These are phyloP conservation scores for Rhincodon typus DNA, from an alignment of 2,797 vertebrate genomes.

Conservation along the genomic window DNA sequence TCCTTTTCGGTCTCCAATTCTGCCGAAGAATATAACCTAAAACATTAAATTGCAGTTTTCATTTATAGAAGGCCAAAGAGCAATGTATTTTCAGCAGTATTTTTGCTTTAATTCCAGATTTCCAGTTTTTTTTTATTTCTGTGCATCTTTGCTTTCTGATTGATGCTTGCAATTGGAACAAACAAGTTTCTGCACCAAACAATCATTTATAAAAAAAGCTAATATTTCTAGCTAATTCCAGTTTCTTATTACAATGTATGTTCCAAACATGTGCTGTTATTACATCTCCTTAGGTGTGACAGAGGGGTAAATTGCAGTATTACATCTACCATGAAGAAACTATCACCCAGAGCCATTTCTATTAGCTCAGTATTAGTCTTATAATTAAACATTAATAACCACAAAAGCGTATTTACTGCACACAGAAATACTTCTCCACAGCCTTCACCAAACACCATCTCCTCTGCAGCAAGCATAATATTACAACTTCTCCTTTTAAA, in stretches of 20 bases:
- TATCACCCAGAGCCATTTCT: constrained; percentile 29
- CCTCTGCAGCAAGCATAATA: neutral
- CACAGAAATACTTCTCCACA: neutral
- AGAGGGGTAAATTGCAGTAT: constrained; percentile 32
- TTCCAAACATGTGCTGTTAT: constrained; percentile 13
- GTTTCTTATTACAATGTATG: constrained; percentile 19
- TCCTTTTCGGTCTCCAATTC: neutral
- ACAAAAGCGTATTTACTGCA: constrained; percentile 22
- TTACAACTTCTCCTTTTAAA: constrained; percentile 17
- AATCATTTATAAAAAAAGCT: neutral
- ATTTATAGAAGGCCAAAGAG: neutral
- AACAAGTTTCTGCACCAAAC: neutral
- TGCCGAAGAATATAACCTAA: neutral
- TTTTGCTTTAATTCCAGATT: neutral
- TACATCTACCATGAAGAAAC: constrained; percentile 35
- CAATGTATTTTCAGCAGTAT: neutral
- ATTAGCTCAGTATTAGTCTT: constrained; percentile 31
- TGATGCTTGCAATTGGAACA: constrained; percentile 3
- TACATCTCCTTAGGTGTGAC: constrained; percentile 32
- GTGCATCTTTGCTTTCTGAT: neutral
- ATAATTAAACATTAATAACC: constrained; percentile 38
- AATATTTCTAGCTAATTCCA: constrained; percentile 24
- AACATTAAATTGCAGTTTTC: neutral
- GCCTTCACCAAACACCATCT: neutral
- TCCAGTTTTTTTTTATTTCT: neutral